Percentiles rank a stretch among this genome's conserved stretches.
phyloP scores from a whole-genome alignment of 2,113 vertebrate genomes.

The Oreamnos americanus region DNA sequence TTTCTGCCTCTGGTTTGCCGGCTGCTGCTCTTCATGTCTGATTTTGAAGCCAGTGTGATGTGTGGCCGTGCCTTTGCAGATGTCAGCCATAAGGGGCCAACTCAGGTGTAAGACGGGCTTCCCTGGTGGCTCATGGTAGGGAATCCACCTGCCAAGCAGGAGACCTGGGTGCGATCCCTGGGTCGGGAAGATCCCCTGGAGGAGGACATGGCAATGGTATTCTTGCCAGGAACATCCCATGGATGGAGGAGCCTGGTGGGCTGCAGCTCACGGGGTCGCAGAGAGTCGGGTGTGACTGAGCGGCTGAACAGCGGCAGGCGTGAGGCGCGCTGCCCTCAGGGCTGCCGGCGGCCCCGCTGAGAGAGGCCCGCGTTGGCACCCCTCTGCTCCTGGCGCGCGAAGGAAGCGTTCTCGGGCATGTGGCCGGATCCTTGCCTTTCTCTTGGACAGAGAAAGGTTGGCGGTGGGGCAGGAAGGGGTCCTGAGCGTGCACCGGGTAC shows the following conservation, averaged over 20 bases:
- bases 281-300: background rate
- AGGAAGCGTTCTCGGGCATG: background rate
- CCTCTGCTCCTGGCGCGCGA: background rate
- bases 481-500: rapidly evolving
- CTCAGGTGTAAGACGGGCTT: rapidly evolving
- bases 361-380: rapidly evolving
- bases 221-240: background rate
- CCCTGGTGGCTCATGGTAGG: background rate
- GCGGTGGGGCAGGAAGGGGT: background rate
- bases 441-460: background rate
- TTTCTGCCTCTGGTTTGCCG: background rate
- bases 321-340: background rate
- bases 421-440: background rate
- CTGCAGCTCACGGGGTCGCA: background rate
- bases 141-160: background rate
- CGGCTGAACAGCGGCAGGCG: background rate
- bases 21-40: background rate
- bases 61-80: background rate
- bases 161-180: background rate
- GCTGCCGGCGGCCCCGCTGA: too few relatives aligned
- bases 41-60: background rate
- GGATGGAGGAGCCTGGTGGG: background rate
- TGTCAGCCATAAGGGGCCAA: background rate
- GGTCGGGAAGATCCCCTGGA: background rate
- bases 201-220: background rate